Conservation (phyloP, 2,113 vertebrate genomes). For the Nothocercus nigrocapillus region DNA sequence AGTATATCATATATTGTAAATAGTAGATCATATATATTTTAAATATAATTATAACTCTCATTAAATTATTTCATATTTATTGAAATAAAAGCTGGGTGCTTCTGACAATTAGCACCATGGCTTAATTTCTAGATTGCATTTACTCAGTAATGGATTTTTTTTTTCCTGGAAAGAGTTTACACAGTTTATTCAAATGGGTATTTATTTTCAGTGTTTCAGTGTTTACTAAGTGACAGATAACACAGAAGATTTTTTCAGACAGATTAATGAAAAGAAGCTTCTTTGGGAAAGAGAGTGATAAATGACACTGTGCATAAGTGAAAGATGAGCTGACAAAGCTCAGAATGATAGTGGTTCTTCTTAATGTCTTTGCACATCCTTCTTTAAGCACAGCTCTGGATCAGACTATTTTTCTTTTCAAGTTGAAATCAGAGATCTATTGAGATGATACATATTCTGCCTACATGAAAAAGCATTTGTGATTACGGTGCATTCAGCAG, state of each 20-base stretch:
- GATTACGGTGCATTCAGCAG: conserved; percentile 26
- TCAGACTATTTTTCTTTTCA: conserved; percentile 39
- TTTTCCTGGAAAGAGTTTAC: neutral
- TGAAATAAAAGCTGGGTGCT: neutral
- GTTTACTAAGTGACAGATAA: neutral
- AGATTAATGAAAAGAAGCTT: conserved; percentile 7
- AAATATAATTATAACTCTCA: neutral
- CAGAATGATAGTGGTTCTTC: neutral
- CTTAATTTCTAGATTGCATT: neutral
- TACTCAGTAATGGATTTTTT: neutral
- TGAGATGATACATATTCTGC: conserved; percentile 31
- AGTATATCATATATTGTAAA: too few species aligned
- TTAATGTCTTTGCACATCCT: conserved; percentile 22
- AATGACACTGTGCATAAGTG: neutral
- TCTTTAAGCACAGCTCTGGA: conserved; percentile 31
- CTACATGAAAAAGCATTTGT: conserved; percentile 44
- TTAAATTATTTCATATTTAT: neutral
- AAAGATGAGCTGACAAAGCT: conserved; percentile 39
- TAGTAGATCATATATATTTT: too few species aligned
- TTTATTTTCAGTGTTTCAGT: neutral
- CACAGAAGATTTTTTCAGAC: neutral
- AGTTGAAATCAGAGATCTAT: neutral
- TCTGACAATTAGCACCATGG: neutral
- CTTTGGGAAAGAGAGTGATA: conserved; percentile 19
- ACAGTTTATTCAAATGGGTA: neutral